Conservation (phyloP, 2,888 invertebrate genomes). For the Lasioglossum oenotherae region DNA sequence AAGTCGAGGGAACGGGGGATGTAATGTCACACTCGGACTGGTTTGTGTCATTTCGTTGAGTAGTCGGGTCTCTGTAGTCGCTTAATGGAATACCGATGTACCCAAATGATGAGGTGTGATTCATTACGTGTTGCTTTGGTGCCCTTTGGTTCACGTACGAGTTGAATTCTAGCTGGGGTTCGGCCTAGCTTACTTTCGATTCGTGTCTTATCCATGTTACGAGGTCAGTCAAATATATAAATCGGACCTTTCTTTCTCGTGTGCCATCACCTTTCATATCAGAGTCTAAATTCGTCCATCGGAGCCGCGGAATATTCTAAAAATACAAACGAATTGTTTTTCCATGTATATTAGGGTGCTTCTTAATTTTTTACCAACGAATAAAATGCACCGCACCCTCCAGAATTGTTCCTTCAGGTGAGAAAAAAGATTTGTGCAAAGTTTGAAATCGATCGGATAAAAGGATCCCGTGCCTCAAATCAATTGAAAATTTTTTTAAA, state of each 20-base stretch:
- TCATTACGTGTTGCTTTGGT: neutral
- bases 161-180: neutral
- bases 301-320: neutral
- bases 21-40: neutral
- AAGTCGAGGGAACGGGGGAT: neutral
- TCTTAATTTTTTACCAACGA: too few species aligned
- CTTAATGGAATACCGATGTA: slow-evolving; percentile 14
- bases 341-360: neutral
- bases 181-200: neutral
- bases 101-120: neutral
- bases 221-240: too few species aligned
- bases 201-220: neutral
- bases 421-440: too few species aligned
- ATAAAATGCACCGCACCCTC: too few species aligned
- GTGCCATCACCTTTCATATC: neutral
- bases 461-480: too few species aligned
- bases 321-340: neutral
- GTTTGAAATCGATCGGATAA: too few species aligned
- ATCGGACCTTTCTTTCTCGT: too few species aligned
- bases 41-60: slow-evolving; percentile 3
- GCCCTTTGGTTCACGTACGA: neutral
- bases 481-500: too few species aligned
- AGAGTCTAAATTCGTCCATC: neutral
- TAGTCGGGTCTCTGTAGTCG: neutral
- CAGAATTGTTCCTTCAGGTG: too few species aligned